These are phyloP conservation scores for Mandrillus leucophaeus DNA, from an alignment of 2,113 vertebrate species.

Conservation along the genomic window DNA sequence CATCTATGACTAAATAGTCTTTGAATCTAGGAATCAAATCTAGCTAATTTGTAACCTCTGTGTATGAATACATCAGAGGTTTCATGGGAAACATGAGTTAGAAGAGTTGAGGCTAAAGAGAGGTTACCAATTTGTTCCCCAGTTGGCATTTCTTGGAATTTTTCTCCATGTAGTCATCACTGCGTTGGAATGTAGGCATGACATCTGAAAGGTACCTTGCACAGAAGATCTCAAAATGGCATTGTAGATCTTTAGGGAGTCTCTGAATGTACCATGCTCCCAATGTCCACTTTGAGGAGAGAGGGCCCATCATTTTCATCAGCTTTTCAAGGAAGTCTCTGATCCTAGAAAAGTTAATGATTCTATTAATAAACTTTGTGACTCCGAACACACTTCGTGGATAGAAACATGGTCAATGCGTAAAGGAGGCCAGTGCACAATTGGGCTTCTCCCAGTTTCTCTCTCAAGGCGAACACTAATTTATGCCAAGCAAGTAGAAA, in stretches of 20 bases:
- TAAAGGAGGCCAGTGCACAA: accelerated
- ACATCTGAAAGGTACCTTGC: neutral
- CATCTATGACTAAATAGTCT: neutral
- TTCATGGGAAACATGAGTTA: neutral
- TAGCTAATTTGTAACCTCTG: neutral
- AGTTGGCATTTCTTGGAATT: neutral
- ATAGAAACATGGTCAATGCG: neutral
- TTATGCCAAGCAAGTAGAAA: neutral
- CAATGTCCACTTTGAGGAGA: neutral
- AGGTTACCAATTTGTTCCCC: neutral
- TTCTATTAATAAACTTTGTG: neutral
- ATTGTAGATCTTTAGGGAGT: neutral
- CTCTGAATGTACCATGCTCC: accelerated
- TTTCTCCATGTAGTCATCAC: neutral
- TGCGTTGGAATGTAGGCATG: neutral
- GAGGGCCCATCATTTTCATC: neutral
- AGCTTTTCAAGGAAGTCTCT: neutral
- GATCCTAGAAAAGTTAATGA: neutral
- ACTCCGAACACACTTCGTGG: neutral
- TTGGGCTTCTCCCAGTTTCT: neutral
- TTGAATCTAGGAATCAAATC: neutral
- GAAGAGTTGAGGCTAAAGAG: neutral
- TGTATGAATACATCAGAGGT: neutral
- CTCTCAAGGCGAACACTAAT: neutral
- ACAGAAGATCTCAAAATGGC: neutral